A percentile compares a stretch with the other conserved stretches of the same genome.
phyloP scores from a whole-genome alignment of 2,113 vertebrate genomes.

The Otocyon megalotis region DNA sequence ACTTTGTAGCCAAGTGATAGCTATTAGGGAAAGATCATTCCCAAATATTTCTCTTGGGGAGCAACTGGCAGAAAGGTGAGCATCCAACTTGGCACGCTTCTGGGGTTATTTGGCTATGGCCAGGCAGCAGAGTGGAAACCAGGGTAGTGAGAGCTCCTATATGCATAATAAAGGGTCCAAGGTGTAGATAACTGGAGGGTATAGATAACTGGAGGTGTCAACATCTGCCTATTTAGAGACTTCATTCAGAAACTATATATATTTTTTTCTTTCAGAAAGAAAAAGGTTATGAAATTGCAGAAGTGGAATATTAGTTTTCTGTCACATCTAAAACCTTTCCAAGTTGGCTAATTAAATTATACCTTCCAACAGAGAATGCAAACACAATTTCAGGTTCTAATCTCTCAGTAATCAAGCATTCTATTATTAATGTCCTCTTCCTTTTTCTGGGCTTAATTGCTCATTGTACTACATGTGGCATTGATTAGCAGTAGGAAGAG shows the following conservation, averaged over 20 bases:
- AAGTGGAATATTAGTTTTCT: constrained; percentile 61
- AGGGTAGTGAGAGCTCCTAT: background rate
- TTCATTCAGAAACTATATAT: background rate
- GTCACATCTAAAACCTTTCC: constrained; percentile 63
- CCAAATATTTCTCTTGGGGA: background rate
- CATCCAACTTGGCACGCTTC: background rate
- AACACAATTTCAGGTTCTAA: constrained; percentile 80
- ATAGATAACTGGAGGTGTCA: background rate
- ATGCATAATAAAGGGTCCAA: background rate
- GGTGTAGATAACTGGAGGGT: background rate
- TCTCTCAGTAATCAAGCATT: constrained; percentile 69
- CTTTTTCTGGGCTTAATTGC: constrained; percentile 71
- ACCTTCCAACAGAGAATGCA: constrained; percentile 75
- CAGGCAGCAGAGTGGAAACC: background rate
- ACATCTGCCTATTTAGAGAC: background rate
- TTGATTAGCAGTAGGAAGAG: constrained; percentile 73
- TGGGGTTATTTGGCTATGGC: background rate
- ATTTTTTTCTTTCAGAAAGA: background rate
- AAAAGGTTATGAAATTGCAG: background rate
- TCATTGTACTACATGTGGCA: constrained; percentile 72
- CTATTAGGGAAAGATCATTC: background rate
- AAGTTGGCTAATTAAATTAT: constrained; percentile 79
- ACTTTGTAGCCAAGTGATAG: background rate
- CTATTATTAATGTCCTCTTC: constrained; percentile 75
- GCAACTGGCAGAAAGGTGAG: background rate